Conservation (phyloP, 2,113 vertebrate genomes). For the Actinemys pallida region DNA sequence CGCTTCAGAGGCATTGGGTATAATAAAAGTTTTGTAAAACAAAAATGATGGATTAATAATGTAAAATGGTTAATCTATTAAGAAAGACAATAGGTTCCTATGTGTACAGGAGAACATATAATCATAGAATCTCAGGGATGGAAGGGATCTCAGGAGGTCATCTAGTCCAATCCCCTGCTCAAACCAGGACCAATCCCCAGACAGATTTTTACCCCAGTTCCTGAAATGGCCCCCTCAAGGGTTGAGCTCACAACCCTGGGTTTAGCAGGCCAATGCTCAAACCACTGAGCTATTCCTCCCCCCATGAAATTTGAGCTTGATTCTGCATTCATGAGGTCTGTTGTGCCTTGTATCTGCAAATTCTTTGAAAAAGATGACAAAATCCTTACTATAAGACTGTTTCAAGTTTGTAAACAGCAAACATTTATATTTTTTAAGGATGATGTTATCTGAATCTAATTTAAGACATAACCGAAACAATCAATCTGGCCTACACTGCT, state of each 20-base stretch:
- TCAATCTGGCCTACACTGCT: neutral
- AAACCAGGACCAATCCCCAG: too few relatives aligned
- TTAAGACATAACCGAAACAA: neutral
- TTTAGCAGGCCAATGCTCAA: too few relatives aligned
- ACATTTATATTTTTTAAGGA: neutral
- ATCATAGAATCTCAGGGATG: too few relatives aligned
- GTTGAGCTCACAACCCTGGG: too few relatives aligned
- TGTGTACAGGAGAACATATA: neutral
- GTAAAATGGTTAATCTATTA: neutral
- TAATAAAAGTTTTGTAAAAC: neutral
- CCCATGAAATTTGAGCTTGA: neutral
- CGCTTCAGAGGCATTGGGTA: neutral
- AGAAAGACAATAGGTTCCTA: neutral
- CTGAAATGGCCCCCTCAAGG: too few relatives aligned
- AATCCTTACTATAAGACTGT: neutral
- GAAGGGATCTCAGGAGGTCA: too few relatives aligned
- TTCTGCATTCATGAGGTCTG: neutral
- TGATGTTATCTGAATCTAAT: neutral
- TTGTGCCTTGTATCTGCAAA: neutral
- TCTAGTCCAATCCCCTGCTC: too few relatives aligned
- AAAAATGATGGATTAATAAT: neutral
- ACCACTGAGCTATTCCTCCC: too few relatives aligned
- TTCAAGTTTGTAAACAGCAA: neutral
- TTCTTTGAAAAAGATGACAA: neutral
- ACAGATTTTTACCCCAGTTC: too few relatives aligned